A percentile compares a stretch with the other conserved stretches of the same genome.
phyloP scores from a whole-genome alignment of 2,888 invertebrate genomes.

The Andrena flavipes region DNA sequence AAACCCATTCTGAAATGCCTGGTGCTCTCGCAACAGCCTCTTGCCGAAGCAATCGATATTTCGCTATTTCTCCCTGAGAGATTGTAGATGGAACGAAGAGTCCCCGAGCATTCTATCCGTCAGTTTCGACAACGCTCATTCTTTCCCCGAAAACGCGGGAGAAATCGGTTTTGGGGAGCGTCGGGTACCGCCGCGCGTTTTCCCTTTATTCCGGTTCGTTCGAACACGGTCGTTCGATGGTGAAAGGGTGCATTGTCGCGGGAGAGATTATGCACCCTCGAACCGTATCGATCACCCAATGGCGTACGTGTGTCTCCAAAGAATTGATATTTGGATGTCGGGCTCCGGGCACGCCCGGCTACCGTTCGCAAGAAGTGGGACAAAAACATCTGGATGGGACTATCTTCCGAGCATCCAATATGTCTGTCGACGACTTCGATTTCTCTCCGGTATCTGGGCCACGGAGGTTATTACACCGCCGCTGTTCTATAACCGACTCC shows the following conservation, averaged over 20 bases:
- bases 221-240: slow-evolving; percentile 17
- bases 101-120: neutral
- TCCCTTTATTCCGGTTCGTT: slow-evolving; percentile 18
- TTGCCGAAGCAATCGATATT: neutral
- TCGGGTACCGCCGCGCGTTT: slow-evolving; percentile 3
- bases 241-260: slow-evolving; percentile 59
- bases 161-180: slow-evolving; percentile 4
- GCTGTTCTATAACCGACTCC: slow-evolving; percentile 60
- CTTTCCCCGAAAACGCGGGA: neutral
- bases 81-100: neutral
- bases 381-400: slow-evolving; percentile 63
- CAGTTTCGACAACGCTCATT: slow-evolving; percentile 4
- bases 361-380: slow-evolving; percentile 51
- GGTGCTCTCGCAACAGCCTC: neutral
- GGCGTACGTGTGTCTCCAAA: slow-evolving; percentile 50
- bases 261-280: slow-evolving; percentile 49
- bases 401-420: slow-evolving; percentile 72
- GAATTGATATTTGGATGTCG: slow-evolving; percentile 64
- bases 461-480: slow-evolving; percentile 72
- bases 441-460: slow-evolving; percentile 73
- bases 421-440: slow-evolving; percentile 73
- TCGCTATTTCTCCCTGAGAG: too few relatives aligned
- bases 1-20: neutral
- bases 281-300: slow-evolving; percentile 49
- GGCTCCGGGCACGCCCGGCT: slow-evolving; percentile 20